phyloP scores from a whole-genome alignment of 2,888 invertebrate species.

The Camponotus fellah region DNA sequence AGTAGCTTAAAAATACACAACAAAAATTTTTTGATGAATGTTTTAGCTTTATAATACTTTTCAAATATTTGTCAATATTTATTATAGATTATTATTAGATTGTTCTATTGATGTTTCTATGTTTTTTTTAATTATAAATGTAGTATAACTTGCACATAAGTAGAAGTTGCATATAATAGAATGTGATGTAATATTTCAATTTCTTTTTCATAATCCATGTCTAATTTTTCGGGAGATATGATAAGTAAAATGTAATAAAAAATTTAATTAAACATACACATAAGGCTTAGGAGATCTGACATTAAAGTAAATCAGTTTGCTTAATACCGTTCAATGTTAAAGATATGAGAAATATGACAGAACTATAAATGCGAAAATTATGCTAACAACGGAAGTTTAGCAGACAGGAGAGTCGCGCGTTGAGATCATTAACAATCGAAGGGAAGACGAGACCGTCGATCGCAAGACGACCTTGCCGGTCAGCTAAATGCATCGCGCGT shows the following conservation, averaged over 20 bases:
- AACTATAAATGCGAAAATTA: slow-evolving; percentile 76
- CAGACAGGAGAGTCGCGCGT: slow-evolving; percentile 71
- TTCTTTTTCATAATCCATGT: neutral
- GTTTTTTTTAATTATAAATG: neutral
- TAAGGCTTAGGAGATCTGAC: neutral
- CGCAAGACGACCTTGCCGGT: slow-evolving; percentile 81
- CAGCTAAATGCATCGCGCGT: slow-evolving; percentile 81
- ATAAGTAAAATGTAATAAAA: neutral
- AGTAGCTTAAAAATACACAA: neutral
- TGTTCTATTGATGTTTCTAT: too few species aligned
- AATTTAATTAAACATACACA: neutral
- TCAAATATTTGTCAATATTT: neutral
- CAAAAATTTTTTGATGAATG: slow-evolving; percentile 9
- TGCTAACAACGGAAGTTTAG: slow-evolving; percentile 79
- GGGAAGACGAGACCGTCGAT: slow-evolving; percentile 75
- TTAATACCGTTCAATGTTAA: neutral
- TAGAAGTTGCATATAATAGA: neutral
- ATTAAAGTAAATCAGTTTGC: slow-evolving; percentile 29
- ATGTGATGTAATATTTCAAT: neutral
- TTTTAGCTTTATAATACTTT: neutral
- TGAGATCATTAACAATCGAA: slow-evolving; percentile 73
- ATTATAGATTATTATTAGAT: neutral
- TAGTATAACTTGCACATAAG: neutral
- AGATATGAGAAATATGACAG: slow-evolving; percentile 13
- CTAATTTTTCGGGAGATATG: neutral